Evolutionary conservation across 2,888 invertebrate species (phyloP), one percentile per base, ranked within the genome.

Genomic region (Elysia crispata): DNA sequence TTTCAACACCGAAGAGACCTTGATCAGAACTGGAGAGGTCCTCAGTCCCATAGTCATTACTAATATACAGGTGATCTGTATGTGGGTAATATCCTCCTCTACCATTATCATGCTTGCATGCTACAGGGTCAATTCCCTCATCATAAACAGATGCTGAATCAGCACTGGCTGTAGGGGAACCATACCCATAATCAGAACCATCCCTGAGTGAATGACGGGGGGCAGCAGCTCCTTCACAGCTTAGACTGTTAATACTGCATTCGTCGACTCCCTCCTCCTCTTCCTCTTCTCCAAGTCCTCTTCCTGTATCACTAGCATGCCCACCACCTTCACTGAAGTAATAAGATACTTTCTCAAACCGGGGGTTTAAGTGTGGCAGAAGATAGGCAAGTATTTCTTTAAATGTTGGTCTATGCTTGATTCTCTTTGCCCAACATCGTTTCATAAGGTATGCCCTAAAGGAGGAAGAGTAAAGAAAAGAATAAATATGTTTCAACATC

Each of bases 381-480:
- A 98, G 93, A 90, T 95, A 94, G 83, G 95, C 94, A 86, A 96
- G 95, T 62, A 92, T 89, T 66, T 91, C 87, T 75, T 96, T 94
- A 93, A 99, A 99, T 79, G 95, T 94, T 33, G 98, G 98, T 80
- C 99, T 94, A 76, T 94, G 93, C 54, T 94, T 93, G 0, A 96
- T 95, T 86, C 96, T 95, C 92, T 96, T 96, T 88, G 95, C 94
- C 99, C 99, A 99, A 92, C 98, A 98, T 84, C 94, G 94, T 86
- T 95, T 94, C 99, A 99, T 99, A 84, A 99, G 93, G 85, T 95
- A 94, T 93, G 97, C 97, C 83, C 93, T 93, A 85, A 60, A 87
- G 85, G n/a, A 70, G 50, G 66, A 30, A 79, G 41, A 77, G 1
- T 76, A 20, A 57, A 73, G 20, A 54, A 57, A 31, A 50, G 30